These are phyloP conservation scores for Hypomecis punctinalis DNA, from an alignment of 2,888 invertebrate genomes.

Conservation along the genomic window DNA sequence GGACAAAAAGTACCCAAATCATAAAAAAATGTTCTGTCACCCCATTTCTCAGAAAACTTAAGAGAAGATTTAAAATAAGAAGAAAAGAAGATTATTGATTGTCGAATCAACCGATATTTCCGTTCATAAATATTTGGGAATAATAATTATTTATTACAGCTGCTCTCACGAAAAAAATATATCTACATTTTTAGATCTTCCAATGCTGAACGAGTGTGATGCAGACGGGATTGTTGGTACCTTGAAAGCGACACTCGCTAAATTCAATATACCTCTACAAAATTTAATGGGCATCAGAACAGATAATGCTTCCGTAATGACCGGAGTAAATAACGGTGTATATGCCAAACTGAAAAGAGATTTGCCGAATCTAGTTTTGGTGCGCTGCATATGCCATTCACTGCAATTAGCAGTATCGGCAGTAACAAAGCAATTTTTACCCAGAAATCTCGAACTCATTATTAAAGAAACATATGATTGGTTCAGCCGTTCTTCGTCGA, in stretches of 20 bases:
- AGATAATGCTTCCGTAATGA: conserved; percentile 58
- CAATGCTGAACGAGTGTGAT: conserved; percentile 6
- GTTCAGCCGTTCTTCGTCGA: conserved; percentile 47
- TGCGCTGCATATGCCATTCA: conserved; percentile 59
- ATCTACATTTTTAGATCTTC: conserved; percentile 35
- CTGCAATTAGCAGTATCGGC: conserved; percentile 44
- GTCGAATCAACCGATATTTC: conserved; percentile 41
- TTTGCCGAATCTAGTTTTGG: conserved; percentile 49
- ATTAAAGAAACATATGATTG: conserved; percentile 49
- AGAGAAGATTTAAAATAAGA: conserved; percentile 37
- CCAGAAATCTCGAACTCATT: conserved; percentile 55
- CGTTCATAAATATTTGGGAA: conserved; percentile 36
- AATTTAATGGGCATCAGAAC: conserved; percentile 55
- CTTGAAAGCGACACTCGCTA: conserved; percentile 7
- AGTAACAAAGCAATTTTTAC: conserved; percentile 37
- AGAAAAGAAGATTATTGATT: conserved; percentile 37
- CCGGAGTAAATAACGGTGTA: conserved; percentile 56
- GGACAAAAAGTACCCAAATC: conserved; percentile 27
- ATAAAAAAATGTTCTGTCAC: conserved; percentile 30
- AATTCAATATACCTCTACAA: conserved; percentile 32
- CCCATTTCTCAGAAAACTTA: conserved; percentile 26
- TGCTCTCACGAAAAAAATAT: conserved; percentile 27
- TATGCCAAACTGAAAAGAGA: conserved; percentile 51
- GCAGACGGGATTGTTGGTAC: conserved; percentile 7
- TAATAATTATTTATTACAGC: conserved; percentile 39